A percentile compares a stretch with the other conserved stretches of the same genome.
These are phyloP conservation scores for Ametastegia equiseti DNA, from an alignment of 2,888 invertebrate species.

Conservation along the genomic window DNA sequence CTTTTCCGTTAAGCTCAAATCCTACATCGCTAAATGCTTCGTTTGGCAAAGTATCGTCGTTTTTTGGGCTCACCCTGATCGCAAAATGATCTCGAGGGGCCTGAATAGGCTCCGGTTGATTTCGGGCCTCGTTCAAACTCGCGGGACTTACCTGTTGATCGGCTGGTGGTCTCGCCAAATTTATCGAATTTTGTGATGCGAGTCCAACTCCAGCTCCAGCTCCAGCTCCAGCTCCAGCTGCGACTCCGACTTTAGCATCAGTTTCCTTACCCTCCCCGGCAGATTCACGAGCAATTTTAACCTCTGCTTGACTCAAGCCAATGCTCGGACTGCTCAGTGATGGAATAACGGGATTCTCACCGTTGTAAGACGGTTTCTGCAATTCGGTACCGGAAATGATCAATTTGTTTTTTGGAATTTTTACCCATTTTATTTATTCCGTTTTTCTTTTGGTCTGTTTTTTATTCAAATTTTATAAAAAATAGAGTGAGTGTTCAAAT, in stretches of 20 bases:
- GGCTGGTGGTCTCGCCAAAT: conserved; percentile 55
- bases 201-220: conserved; percentile 17
- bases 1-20: conserved; percentile 63
- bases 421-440: neutral
- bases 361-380: conserved; percentile 6
- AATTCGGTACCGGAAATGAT: conserved; percentile 7
- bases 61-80: conserved; percentile 46
- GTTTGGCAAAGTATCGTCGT: conserved; percentile 55
- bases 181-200: conserved; percentile 49
- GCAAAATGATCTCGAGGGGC: conserved; percentile 64
- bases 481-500: too few relatives aligned
- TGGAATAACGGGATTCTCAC: conserved; percentile 30
- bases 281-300: neutral
- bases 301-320: neutral
- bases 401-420: neutral
- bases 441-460: neutral
- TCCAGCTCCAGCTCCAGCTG: neutral
- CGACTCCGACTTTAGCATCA: neutral
- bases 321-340: conserved; percentile 37
- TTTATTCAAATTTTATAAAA: too few relatives aligned
- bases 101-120: conserved; percentile 65
- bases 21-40: conserved; percentile 58
- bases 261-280: conserved; percentile 27
- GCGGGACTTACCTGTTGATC: conserved; percentile 72
- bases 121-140: conserved; percentile 61